Conservation (phyloP, 2,113 vertebrate species). For the Cromileptes altivelis region DNA sequence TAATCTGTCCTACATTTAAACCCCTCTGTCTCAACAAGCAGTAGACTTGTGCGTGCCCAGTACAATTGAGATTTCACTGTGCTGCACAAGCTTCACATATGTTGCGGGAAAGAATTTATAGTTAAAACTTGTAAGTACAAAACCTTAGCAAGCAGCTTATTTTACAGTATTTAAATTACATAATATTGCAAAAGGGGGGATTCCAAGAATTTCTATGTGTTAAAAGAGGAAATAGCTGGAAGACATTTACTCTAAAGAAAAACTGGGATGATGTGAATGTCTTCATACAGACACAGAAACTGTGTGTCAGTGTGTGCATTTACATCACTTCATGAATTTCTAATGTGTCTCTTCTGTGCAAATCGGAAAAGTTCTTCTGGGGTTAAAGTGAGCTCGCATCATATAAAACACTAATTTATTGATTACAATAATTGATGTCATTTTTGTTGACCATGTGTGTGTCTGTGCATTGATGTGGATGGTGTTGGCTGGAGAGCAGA, state of each 20-base stretch:
- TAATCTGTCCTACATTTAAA: conserved; percentile 20
- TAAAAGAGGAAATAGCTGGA: conserved; percentile 10
- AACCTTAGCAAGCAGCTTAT: neutral
- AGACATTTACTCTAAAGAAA: conserved; percentile 15
- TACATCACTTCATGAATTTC: conserved; percentile 16
- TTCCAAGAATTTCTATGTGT: conserved; percentile 25
- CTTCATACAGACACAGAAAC: conserved; percentile 23
- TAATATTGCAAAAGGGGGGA: neutral
- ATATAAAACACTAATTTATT: conserved; percentile 35
- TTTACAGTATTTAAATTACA: neutral
- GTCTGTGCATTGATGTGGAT: neutral
- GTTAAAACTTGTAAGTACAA: conserved; percentile 3
- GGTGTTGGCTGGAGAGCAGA: conserved; percentile 11
- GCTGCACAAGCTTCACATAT: neutral
- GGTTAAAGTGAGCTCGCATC: conserved; percentile 43
- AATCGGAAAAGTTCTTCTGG: conserved; percentile 24
- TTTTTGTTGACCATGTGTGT: conserved; percentile 21
- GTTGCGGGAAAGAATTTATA: neutral
- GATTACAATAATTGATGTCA: conserved; percentile 38
- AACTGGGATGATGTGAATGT: conserved; percentile 10
- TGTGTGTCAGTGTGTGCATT: conserved; percentile 1
- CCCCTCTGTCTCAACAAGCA: conserved; percentile 13
- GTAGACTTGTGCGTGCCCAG: neutral
- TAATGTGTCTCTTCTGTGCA: neutral
- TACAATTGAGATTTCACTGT: conserved; percentile 3